Base-by-base conservation (phyloP, 2,888 invertebrate species). In the Drosophila mimica region DNA sequence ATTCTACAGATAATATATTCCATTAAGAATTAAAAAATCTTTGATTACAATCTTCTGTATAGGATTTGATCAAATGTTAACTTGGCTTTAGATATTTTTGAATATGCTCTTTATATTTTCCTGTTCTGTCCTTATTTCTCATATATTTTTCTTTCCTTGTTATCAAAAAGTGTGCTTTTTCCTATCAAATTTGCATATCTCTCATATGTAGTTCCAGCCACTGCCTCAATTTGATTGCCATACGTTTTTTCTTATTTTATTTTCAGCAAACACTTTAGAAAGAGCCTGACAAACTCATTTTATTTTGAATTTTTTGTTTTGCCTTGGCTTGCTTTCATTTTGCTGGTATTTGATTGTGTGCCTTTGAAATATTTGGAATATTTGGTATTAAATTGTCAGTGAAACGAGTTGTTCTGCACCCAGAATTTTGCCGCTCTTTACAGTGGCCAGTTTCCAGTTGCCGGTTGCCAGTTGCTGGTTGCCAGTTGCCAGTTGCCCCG, bases 321-420 rank as follows among this genome's bases (percentile, higher is more conserved):
- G 53, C 48, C 52, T 54, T 28, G 56, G 36, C n/a, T 17, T 40
- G 36, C 46, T 49, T 60, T 36, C 38, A 34, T 66, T 52, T 48
- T 46, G 54, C 59, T 53, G 58, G 57, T 63, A 67, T 84, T 82
- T 74, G 76, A 77, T 62, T 78, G 71, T 71, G 65, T 52, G 73
- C 67, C 66, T 73, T 70, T 79, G 70, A 85, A 85, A 85, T 89
- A 73, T 88, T 89, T 85, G 86, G 77, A 70, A 85, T 85, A 88
- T 83, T 85, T 89, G 76, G 88, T 80, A 89, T 85, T 85, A 89
- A 85, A 85, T 85, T 89, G 84, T 85, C 86, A 85, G 90, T 89
- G 88, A 89, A 85, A 85, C 90, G 76, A 90, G 82, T 70, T 74
- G 65, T 13, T 36, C 57, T 31, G 30, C 43, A 36, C n/a, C 59